phyloP scores from a whole-genome alignment of 2,888 invertebrate species.

The Pteria penguin region DNA sequence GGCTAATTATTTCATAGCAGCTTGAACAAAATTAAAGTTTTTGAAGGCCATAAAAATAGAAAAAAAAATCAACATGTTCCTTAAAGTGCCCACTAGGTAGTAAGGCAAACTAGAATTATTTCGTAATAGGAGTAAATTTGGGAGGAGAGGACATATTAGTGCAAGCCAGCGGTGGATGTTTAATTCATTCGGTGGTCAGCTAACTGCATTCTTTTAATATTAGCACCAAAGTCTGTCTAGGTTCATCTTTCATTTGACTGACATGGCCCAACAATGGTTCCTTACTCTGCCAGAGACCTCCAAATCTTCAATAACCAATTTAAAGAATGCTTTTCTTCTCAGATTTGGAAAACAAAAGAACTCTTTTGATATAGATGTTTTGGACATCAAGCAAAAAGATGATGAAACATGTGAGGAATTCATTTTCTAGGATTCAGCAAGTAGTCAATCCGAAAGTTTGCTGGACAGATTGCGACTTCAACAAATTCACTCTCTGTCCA shows the following conservation, averaged over 20 bases:
- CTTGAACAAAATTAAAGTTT: too few species aligned
- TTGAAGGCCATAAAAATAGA: too few species aligned
- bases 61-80: too few species aligned
- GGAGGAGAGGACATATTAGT: too few species aligned
- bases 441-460: too few species aligned
- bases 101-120: too few species aligned
- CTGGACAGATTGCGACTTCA: too few species aligned
- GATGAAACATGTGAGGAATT: background rate
- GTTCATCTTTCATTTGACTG: background rate
- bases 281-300: background rate
- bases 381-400: background rate
- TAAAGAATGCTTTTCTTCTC: background rate
- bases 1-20: too few species aligned
- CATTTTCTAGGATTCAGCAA: constrained; percentile 1
- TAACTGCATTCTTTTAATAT: background rate
- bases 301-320: background rate
- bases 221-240: background rate
- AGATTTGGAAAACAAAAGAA: background rate
- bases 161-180: constrained; percentile 2
- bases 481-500: too few species aligned
- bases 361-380: background rate
- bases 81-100: too few species aligned
- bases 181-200: background rate
- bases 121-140: too few species aligned
- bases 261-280: background rate